phyloP scores from a whole-genome alignment of 2,888 invertebrate genomes.

The Argyra leucocephala region DNA sequence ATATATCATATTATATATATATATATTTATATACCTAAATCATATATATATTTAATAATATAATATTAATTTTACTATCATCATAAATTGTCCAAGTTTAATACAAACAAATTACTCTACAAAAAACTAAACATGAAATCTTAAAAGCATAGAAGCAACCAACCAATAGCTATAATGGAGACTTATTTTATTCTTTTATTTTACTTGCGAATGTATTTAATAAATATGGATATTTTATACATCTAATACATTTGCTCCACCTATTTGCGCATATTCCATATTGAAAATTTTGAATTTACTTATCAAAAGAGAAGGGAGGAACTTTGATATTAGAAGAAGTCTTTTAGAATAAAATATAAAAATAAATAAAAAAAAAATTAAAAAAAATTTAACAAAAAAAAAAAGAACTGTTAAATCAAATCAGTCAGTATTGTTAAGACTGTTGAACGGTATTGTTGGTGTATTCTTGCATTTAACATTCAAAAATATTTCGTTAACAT shows the following conservation, averaged over 20 bases:
- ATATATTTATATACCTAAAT: no score
- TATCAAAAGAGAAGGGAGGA: not conserved
- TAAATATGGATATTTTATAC: not conserved
- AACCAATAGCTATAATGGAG: not conserved
- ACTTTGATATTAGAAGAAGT: not conserved
- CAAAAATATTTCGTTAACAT: no score
- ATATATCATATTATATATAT: no score
- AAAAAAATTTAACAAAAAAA: not conserved
- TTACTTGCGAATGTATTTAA: no score
- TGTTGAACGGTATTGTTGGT: not conserved
- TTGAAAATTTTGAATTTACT: not conserved
- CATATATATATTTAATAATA: no score
- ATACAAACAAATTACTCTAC: no score
- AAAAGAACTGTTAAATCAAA: not conserved
- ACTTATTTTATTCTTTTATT: not conserved
- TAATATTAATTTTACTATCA: no score
- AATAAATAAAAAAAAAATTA: not conserved
- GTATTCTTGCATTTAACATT: no score
- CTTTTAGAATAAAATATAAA: no score
- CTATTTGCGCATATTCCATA: not conserved
- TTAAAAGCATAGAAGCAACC: no score
- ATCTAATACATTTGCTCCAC: not conserved
- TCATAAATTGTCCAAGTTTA: no score
- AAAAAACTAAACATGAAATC: no score
- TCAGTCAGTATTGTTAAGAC: not conserved